phyloP scores from a whole-genome alignment of 1,140 invertebrate genomes.

The Sarcophaga peregrina region DNA sequence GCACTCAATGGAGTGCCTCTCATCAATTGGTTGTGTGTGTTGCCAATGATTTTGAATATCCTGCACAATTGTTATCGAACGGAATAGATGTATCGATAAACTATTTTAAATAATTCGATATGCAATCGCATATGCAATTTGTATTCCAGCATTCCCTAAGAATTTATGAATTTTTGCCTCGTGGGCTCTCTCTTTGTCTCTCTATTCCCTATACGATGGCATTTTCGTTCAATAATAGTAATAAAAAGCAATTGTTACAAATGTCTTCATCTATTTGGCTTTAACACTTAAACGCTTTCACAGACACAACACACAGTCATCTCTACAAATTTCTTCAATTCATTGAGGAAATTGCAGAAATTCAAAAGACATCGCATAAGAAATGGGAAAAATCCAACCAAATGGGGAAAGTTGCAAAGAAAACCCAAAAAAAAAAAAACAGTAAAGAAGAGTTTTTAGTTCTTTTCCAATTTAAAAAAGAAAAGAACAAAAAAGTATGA shows the following conservation, averaged over 20 bases:
- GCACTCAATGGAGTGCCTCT: too few relatives aligned
- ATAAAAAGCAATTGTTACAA: constrained; percentile 40
- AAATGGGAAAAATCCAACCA: neutral
- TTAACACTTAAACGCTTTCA: constrained; percentile 37
- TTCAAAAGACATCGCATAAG: neutral
- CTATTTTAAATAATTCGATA: neutral
- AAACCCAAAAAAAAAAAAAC: too few relatives aligned
- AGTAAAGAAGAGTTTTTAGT: too few relatives aligned
- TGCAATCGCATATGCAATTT: neutral
- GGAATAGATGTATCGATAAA: neutral
- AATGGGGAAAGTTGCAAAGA: neutral
- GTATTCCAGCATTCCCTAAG: neutral
- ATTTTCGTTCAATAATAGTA: neutral
- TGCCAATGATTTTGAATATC: too few relatives aligned
- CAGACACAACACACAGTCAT: neutral
- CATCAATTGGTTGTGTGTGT: too few relatives aligned
- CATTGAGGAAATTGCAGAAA: neutral
- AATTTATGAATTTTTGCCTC: neutral
- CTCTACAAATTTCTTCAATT: neutral
- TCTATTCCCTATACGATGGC: neutral
- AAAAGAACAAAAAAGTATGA: too few relatives aligned
- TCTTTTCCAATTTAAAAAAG: too few relatives aligned
- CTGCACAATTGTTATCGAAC: too few relatives aligned
- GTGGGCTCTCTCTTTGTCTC: neutral
- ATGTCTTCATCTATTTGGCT: constrained; percentile 36